A percentile compares a stretch with the other conserved stretches of the same genome.
These are phyloP conservation scores for Sarcoramphus papa DNA, from an alignment of 2,797 vertebrate genomes.

Conservation along the genomic window DNA sequence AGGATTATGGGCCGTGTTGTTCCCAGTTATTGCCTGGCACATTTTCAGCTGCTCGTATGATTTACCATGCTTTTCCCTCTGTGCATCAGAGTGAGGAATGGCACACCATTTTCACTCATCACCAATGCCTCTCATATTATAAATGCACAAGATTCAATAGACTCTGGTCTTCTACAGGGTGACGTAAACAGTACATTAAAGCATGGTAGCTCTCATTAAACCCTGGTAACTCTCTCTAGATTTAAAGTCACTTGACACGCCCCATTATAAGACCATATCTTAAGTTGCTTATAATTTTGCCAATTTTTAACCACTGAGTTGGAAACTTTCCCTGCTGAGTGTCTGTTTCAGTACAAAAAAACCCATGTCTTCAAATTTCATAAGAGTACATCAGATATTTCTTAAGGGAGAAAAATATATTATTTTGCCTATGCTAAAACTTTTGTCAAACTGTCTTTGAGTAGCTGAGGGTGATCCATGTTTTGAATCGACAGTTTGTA, in stretches of 20 bases:
- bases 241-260: not conserved
- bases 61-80: not conserved
- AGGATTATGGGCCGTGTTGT: not conserved
- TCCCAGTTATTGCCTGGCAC: not conserved
- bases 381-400: not conserved
- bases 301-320: not conserved
- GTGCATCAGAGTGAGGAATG: not conserved
- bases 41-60: not conserved
- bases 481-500: not conserved
- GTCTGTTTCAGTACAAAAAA: not conserved
- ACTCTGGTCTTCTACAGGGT: not conserved
- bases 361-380: not conserved
- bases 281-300: not conserved
- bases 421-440: not conserved
- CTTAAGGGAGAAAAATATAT: not conserved
- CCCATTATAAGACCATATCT: not conserved
- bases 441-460: not conserved
- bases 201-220: not conserved
- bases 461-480: not conserved
- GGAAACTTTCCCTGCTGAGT: not conserved
- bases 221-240: not conserved
- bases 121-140: not conserved
- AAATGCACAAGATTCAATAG: not conserved
- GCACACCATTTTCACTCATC: not conserved
- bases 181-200: not conserved